phyloP scores from a whole-genome alignment of 1,140 invertebrate genomes.

The Drosophila bocqueti region DNA sequence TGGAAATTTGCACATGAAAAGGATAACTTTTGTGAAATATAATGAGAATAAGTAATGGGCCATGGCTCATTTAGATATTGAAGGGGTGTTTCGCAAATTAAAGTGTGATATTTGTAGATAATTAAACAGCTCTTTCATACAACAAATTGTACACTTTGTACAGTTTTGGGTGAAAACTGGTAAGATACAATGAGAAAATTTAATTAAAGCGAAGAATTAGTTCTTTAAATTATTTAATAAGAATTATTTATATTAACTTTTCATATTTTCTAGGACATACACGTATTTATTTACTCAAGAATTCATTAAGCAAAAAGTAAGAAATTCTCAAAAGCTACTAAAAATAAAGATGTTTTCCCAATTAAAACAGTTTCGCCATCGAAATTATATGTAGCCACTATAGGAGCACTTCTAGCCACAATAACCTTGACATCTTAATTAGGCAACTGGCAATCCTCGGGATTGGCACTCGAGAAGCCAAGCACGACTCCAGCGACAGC shows the following conservation, averaged over 20 bases:
- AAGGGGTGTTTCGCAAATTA: not conserved
- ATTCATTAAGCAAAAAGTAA: not conserved
- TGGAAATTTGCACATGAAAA: constrained; percentile 65
- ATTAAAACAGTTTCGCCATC: not conserved
- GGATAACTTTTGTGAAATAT: constrained; percentile 39
- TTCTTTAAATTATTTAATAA: too few species aligned
- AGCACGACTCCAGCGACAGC: constrained; percentile 35
- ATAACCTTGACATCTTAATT: constrained; percentile 80
- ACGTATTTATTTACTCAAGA: too few species aligned
- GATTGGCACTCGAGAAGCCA: constrained; percentile 70
- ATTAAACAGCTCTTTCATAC: not conserved
- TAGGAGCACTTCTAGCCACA: constrained; percentile 20
- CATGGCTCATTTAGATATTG: constrained; percentile 5
- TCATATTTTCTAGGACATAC: too few species aligned
- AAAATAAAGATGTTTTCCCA: not conserved
- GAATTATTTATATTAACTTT: too few species aligned
- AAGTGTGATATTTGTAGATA: constrained; percentile 2
- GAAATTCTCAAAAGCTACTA: not conserved
- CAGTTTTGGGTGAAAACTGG: too few species aligned
- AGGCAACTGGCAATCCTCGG: constrained; percentile 52
- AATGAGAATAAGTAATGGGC: constrained; percentile 45
- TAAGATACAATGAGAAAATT: too few species aligned
- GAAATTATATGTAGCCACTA: constrained; percentile 20
- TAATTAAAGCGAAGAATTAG: too few species aligned
- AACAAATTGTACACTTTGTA: too few species aligned